Conservation (phyloP, 1,140 invertebrate genomes). For the Drosophila arawakana region DNA sequence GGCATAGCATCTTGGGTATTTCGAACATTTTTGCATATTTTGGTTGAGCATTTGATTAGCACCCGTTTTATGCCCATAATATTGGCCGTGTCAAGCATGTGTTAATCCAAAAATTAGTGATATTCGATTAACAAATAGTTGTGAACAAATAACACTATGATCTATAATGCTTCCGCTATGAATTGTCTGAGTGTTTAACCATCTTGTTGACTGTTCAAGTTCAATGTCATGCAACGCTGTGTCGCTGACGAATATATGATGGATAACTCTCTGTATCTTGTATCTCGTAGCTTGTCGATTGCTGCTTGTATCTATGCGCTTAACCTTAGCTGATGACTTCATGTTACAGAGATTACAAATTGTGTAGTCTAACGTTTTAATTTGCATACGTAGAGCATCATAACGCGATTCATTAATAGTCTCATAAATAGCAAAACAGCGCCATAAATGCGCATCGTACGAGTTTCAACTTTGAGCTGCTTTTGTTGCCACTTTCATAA, state of each 20-base stretch:
- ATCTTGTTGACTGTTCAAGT: slow-evolving; percentile 49
- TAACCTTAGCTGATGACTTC: slow-evolving; percentile 37
- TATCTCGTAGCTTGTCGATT: slow-evolving; percentile 8
- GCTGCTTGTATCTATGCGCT: slow-evolving; percentile 20
- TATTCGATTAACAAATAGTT: slow-evolving; percentile 58
- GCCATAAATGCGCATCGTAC: slow-evolving; percentile 25
- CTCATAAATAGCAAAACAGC: slow-evolving; percentile 34
- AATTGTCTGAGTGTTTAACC: slow-evolving; percentile 19
- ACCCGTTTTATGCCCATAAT: slow-evolving; percentile 27
- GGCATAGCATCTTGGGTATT: neutral
- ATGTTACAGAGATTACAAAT: slow-evolving; percentile 66
- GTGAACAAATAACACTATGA: slow-evolving; percentile 59
- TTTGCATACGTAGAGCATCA: slow-evolving; percentile 67
- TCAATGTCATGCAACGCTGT: slow-evolving; percentile 59
- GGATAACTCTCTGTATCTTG: neutral
- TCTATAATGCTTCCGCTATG: slow-evolving; percentile 62
- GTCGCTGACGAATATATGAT: slow-evolving; percentile 22
- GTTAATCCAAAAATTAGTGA: slow-evolving; percentile 57
- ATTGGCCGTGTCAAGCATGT: slow-evolving; percentile 17
- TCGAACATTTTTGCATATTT: slow-evolving; percentile 28
- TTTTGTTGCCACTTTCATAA: slow-evolving; percentile 70
- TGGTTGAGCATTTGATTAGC: slow-evolving; percentile 42
- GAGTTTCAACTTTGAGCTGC: slow-evolving; percentile 55
- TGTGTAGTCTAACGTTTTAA: slow-evolving; percentile 16
- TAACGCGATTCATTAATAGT: slow-evolving; percentile 61